phyloP scores from a whole-genome alignment of 1,140 invertebrate species.

The Popillia japonica region DNA sequence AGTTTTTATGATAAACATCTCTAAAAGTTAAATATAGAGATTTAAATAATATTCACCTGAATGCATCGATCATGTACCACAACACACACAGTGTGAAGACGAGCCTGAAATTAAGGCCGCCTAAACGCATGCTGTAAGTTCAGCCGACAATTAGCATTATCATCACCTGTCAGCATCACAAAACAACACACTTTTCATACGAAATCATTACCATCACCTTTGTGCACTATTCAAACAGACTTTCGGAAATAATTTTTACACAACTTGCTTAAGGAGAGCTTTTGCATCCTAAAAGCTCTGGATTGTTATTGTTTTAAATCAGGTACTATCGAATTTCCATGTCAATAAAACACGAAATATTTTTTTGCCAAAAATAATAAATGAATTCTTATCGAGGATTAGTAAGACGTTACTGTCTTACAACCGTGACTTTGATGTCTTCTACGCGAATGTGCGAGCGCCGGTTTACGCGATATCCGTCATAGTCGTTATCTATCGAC shows the following conservation, averaged over 20 bases:
- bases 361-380: background rate
- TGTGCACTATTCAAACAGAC: slow-evolving; percentile 5
- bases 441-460: background rate
- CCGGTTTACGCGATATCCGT: background rate
- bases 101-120: slow-evolving; percentile 38
- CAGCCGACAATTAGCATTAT: slow-evolving; percentile 35
- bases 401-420: background rate
- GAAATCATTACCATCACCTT: background rate
- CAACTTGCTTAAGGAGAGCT: background rate
- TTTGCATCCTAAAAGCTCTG: slow-evolving; percentile 20
- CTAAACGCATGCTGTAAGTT: slow-evolving; percentile 37
- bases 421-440: background rate
- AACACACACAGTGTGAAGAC: slow-evolving; percentile 37
- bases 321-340: slow-evolving; percentile 4
- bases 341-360: slow-evolving; percentile 4
- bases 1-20: background rate
- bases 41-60: slow-evolving; percentile 36
- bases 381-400: background rate
- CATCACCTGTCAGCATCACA: slow-evolving; percentile 35
- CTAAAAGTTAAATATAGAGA: background rate
- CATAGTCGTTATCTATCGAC: slow-evolving; percentile 16
- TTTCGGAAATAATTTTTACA: slow-evolving; percentile 1
- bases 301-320: background rate
- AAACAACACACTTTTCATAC: slow-evolving; percentile 23
- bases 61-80: slow-evolving; percentile 31